phyloP scores from a whole-genome alignment of 2,888 invertebrate species.

The Hyposoter dolosus region DNA sequence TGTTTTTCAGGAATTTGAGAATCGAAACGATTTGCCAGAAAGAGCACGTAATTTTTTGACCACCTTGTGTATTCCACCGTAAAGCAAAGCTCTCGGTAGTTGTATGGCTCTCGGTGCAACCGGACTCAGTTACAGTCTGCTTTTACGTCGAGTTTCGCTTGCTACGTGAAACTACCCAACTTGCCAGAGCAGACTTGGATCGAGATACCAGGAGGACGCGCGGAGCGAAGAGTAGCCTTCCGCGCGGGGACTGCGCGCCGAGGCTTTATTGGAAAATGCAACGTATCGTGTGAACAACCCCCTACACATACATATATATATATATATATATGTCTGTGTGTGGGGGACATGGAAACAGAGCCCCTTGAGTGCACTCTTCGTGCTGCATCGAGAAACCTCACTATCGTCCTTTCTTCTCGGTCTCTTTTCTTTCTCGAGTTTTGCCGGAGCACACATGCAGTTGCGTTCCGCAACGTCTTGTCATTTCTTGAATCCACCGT shows the following conservation, averaged over 20 bases:
- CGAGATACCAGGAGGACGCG: slow-evolving; percentile 33
- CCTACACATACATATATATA: background rate
- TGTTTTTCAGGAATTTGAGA: background rate
- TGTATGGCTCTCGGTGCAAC: slow-evolving; percentile 7
- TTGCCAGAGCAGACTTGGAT: slow-evolving; percentile 29
- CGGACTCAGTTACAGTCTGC: slow-evolving; percentile 6
- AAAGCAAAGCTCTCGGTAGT: slow-evolving; percentile 18
- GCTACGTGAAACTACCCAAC: slow-evolving; percentile 44
- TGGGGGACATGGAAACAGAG: background rate
- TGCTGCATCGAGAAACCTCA: slow-evolving; percentile 49
- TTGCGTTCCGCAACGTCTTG: slow-evolving; percentile 40
- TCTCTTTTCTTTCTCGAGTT: background rate
- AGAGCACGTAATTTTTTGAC: background rate
- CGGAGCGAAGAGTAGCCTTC: slow-evolving; percentile 7
- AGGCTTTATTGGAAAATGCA: slow-evolving; percentile 48
- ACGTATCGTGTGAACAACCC: slow-evolving; percentile 34
- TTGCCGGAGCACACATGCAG: slow-evolving; percentile 4
- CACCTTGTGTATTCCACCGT: background rate
- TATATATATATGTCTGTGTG: background rate
- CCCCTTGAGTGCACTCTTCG: slow-evolving; percentile 44
- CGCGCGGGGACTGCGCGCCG: background rate
- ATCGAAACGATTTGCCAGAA: background rate
- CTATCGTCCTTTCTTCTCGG: background rate
- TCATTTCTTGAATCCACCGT: slow-evolving; percentile 47
- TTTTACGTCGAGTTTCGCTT: slow-evolving; percentile 28